Evolutionary conservation across 2,113 vertebrate species (phyloP).

Genomic region (Atherinomorus stipes): DNA sequence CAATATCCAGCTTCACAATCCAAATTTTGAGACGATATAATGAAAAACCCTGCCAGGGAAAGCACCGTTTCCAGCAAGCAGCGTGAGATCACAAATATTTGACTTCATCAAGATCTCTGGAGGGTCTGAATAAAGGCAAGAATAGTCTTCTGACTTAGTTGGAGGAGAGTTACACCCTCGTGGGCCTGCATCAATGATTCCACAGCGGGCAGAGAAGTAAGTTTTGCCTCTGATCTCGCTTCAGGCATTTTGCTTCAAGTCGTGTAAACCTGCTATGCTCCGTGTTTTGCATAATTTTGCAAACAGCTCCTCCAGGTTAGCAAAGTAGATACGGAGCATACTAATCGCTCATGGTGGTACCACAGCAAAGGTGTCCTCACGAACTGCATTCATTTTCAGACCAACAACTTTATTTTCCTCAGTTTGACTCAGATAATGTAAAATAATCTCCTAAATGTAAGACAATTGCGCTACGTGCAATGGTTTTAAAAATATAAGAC

Average conservation of each 20-base stretch:
- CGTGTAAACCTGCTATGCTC: slow-evolving; percentile 24
- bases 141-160: slow-evolving; percentile 22
- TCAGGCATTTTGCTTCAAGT: slow-evolving; percentile 39
- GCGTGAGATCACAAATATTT: slow-evolving; percentile 28
- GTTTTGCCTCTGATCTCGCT: slow-evolving; percentile 38
- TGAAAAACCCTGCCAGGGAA: background rate
- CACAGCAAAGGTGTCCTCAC: slow-evolving; percentile 12
- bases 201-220: slow-evolving; percentile 24
- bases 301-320: slow-evolving; percentile 21
- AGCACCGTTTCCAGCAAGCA: background rate
- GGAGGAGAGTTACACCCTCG: slow-evolving; percentile 12
- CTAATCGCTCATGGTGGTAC: background rate
- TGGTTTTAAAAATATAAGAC: background rate
- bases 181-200: slow-evolving; percentile 25
- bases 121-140: slow-evolving; percentile 14
- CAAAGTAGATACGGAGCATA: slow-evolving; percentile 7
- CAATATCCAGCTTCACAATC: background rate
- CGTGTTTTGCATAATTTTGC: slow-evolving; percentile 52
- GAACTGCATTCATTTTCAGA: background rate
- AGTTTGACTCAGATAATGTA: background rate
- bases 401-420: background rate
- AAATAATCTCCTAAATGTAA: background rate
- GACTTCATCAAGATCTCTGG: background rate
- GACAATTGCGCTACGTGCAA: background rate
- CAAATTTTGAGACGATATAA: background rate